Evolutionary conservation across 2,113 vertebrate species (phyloP).

Genomic region (Xiphias gladius): DNA sequence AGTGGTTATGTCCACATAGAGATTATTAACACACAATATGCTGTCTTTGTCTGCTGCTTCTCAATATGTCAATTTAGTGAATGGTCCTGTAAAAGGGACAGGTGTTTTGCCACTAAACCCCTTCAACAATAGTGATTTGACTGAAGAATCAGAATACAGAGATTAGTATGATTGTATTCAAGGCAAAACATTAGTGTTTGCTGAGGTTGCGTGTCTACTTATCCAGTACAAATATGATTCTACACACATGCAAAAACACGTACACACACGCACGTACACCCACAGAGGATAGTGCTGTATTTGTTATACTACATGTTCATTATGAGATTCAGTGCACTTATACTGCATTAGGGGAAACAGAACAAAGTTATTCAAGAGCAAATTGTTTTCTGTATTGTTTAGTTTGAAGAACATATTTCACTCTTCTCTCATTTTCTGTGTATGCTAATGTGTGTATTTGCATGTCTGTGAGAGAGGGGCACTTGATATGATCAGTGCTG

Average conservation of each 20-base stretch:
- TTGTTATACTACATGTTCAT: conserved; percentile 8
- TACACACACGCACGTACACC: background rate
- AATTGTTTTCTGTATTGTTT: conserved; percentile 1
- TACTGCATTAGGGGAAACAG: background rate
- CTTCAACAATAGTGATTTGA: conserved; percentile 53
- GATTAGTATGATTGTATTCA: conserved; percentile 49
- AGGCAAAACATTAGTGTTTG: conserved; percentile 62
- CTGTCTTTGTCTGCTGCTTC: conserved; percentile 61
- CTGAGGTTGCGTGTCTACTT: conserved; percentile 38
- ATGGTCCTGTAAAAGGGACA: conserved; percentile 62
- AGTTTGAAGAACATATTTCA: conserved; percentile 1
- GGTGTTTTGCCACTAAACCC: conserved; percentile 66
- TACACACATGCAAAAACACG: background rate
- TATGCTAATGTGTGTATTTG: background rate
- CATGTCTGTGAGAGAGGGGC: background rate
- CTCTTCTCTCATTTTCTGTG: background rate
- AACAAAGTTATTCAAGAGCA: background rate
- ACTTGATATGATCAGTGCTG: background rate
- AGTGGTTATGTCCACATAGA: conserved; percentile 65
- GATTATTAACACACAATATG: conserved; percentile 65
- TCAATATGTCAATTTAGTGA: conserved; percentile 59
- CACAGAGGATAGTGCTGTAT: background rate
- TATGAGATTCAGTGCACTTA: conserved; percentile 4
- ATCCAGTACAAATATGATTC: conserved; percentile 27
- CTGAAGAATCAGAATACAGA: conserved; percentile 44